A percentile compares a stretch with the other conserved stretches of the same genome.
These are phyloP conservation scores for Drosophila emarginata DNA, from an alignment of 2,888 invertebrate species.

Conservation along the genomic window DNA sequence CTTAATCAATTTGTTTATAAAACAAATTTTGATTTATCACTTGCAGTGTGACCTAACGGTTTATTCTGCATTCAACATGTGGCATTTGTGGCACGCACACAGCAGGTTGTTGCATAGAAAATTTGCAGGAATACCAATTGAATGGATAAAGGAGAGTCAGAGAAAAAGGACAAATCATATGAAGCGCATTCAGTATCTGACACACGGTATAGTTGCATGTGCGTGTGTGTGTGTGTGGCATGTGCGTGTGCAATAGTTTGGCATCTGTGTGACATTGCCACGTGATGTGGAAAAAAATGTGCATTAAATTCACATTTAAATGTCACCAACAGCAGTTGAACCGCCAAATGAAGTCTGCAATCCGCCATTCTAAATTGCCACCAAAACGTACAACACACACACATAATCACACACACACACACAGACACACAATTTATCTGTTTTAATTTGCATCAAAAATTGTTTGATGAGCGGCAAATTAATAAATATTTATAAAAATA, in stretches of 20 bases:
- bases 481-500: background rate
- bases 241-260: too few species aligned
- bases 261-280: constrained; percentile 45
- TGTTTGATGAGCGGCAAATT: background rate
- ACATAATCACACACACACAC: too few species aligned
- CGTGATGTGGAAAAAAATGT: constrained; percentile 39
- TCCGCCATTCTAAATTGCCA: too few species aligned
- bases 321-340: background rate
- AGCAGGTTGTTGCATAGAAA: constrained; percentile 11
- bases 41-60: background rate
- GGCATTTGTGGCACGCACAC: constrained; percentile 31
- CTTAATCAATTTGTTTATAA: background rate
- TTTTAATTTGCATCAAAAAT: background rate
- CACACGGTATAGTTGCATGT: constrained; percentile 15
- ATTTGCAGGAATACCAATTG: constrained; percentile 1
- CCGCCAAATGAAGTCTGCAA: background rate
- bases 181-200: constrained; percentile 39
- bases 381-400: too few species aligned
- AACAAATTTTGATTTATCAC: background rate
- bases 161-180: constrained; percentile 54
- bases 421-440: too few species aligned
- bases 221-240: background rate
- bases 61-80: constrained; percentile 35
- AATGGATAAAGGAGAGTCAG: constrained; percentile 28
- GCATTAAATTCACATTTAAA: constrained; percentile 46